Percentiles rank a stretch among this genome's conserved stretches.
These are phyloP conservation scores for Trissonchulus sp. DNA, from an alignment of 2,888 invertebrate species.

Conservation along the genomic window DNA sequence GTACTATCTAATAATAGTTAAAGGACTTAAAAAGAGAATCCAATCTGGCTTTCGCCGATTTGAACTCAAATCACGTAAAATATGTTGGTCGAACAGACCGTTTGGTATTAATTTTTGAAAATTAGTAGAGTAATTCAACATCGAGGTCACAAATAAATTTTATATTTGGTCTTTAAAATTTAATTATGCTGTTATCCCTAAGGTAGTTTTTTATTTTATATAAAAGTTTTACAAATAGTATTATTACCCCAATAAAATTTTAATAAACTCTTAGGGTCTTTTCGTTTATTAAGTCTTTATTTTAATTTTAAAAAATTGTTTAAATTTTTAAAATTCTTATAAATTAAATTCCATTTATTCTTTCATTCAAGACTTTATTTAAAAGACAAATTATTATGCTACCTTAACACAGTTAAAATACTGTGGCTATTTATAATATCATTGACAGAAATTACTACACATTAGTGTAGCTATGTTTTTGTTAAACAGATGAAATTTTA, in stretches of 20 bases:
- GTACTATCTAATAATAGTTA: not conserved
- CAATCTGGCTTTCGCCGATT: not conserved
- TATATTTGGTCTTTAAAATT: constrained; percentile 30
- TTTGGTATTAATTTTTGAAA: not conserved
- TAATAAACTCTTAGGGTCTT: constrained; percentile 42
- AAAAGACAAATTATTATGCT: constrained; percentile 74
- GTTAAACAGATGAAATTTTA: no score
- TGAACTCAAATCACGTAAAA: constrained; percentile 4
- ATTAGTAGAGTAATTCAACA: not conserved
- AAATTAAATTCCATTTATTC: constrained; percentile 46
- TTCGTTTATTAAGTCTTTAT: constrained; percentile 31
- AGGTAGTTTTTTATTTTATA: constrained; percentile 42
- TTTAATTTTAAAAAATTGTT: constrained; percentile 36
- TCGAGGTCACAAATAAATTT: not conserved
- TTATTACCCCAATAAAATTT: constrained; percentile 19
- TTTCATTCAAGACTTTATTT: constrained; percentile 72
- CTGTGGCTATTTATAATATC: constrained; percentile 71
- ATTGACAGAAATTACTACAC: constrained; percentile 69
- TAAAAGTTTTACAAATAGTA: constrained; percentile 41
- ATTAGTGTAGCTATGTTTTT: no score
- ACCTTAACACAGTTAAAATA: constrained; percentile 72
- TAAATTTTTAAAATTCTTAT: constrained; percentile 36
- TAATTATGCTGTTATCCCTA: constrained; percentile 41
- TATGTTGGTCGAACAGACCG: not conserved
- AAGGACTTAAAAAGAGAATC: not conserved